Conservation (phyloP, 2,113 vertebrate species). For the Gorsachius goisagi region DNA sequence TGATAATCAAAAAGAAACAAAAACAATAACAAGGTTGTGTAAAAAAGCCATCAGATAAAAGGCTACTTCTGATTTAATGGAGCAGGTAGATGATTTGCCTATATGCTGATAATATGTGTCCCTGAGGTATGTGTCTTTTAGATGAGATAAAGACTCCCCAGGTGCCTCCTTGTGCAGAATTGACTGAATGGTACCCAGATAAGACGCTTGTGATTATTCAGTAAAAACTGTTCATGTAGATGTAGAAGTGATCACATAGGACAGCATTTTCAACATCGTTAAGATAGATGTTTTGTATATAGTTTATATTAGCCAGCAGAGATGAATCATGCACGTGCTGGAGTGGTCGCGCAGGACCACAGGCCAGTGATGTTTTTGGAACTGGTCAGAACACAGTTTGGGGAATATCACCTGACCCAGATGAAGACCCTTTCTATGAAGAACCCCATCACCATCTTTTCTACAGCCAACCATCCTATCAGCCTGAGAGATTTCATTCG, state of each 20-base stretch:
- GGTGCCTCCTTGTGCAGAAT: neutral
- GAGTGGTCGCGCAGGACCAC: neutral
- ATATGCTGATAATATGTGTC: neutral
- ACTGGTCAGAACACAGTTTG: neutral
- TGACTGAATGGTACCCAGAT: neutral
- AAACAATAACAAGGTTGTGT: conserved; percentile 58
- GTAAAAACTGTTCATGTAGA: neutral
- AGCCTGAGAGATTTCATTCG: neutral
- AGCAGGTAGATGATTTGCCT: neutral
- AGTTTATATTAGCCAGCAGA: neutral
- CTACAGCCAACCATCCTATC: neutral
- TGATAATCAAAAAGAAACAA: conserved; percentile 77
- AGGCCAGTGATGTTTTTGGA: neutral
- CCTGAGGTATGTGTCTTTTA: neutral
- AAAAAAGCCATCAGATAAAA: conserved; percentile 23
- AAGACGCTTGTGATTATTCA: neutral
- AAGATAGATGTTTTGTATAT: neutral
- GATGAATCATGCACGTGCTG: rapidly evolving
- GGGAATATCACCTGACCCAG: neutral
- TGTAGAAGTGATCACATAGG: neutral
- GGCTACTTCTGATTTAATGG: conserved; percentile 10
- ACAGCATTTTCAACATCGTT: neutral
- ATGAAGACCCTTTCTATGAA: neutral
- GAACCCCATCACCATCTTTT: rapidly evolving
- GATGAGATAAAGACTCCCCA: neutral